Evolutionary conservation across 2,888 invertebrate species (phyloP).

Genomic region (Schizaphis graminum): DNA sequence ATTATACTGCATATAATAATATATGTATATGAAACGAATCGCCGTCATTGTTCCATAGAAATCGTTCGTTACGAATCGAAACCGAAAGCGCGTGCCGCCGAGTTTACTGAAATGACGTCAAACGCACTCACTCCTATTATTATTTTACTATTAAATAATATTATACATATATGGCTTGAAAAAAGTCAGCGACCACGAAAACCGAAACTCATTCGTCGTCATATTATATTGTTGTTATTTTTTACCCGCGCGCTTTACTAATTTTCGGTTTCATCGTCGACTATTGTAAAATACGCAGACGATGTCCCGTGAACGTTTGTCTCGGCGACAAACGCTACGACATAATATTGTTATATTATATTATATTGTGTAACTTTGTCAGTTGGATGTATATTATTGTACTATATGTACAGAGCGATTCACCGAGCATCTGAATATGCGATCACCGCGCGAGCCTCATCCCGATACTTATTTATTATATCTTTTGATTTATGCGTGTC

Average conservation of each 20-base stretch:
- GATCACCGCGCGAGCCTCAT: neutral
- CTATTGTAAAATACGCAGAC: neutral
- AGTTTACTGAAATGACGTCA: conserved; percentile 35
- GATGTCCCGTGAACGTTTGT: neutral
- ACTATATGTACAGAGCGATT: neutral
- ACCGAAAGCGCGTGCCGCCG: conserved; percentile 34
- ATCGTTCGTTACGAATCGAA: conserved; percentile 51
- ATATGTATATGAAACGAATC: conserved; percentile 44
- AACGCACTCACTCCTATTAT: neutral
- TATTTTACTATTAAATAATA: neutral
- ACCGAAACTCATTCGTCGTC: conserved; percentile 1
- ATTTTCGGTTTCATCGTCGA: conserved; percentile 1
- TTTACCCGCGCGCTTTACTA: neutral
- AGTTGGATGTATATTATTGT: neutral
- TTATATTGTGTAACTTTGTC: neutral
- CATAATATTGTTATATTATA: neutral
- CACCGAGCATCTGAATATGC: neutral
- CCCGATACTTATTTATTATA: neutral
- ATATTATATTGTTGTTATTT: neutral
- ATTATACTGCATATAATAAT: neutral
- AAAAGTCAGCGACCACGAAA: neutral
- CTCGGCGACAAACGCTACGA: neutral
- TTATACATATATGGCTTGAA: neutral
- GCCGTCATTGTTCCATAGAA: conserved; percentile 50
- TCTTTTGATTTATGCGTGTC: neutral